Percentiles rank a stretch among this genome's conserved stretches.
Evolutionary conservation across 2,888 invertebrate species (phyloP).

Genomic region (Ophonus ardosiacus): DNA sequence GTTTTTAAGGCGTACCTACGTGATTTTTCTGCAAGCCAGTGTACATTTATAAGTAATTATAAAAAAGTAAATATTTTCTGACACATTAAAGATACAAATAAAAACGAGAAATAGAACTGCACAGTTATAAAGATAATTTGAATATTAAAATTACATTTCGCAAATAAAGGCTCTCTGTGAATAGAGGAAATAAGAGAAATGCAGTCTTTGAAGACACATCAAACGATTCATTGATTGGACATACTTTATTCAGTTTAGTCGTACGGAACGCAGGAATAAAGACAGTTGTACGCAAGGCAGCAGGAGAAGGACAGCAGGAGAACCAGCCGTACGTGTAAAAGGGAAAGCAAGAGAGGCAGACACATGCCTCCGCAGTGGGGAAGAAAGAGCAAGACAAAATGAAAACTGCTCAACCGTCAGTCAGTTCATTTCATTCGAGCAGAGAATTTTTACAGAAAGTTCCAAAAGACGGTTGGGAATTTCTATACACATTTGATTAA

Average conservation of each 20-base stretch:
- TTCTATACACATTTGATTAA: slow-evolving; percentile 64
- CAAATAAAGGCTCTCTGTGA: slow-evolving; percentile 11
- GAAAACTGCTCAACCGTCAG: slow-evolving; percentile 58
- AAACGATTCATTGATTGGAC: slow-evolving; percentile 63
- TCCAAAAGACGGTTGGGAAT: slow-evolving; percentile 50
- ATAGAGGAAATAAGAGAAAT: slow-evolving; percentile 28
- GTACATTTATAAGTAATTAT: too few species aligned
- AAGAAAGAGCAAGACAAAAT: slow-evolving; percentile 36
- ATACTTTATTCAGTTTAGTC: slow-evolving; percentile 64
- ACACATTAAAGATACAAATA: background rate
- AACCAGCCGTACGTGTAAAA: slow-evolving; percentile 39
- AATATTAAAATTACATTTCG: slow-evolving; percentile 43
- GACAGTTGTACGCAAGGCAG: slow-evolving; percentile 26
- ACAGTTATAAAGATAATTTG: slow-evolving; percentile 5
- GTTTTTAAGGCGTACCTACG: too few species aligned
- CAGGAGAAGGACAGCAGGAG: slow-evolving; percentile 46
- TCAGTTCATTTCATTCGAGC: slow-evolving; percentile 59
- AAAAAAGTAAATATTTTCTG: background rate
- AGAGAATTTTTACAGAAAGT: slow-evolving; percentile 55
- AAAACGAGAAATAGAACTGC: background rate
- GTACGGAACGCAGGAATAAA: slow-evolving; percentile 55
- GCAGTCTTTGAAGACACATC: slow-evolving; percentile 55
- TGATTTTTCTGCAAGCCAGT: too few species aligned
- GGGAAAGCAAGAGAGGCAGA: slow-evolving; percentile 32
- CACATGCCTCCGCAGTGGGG: background rate